Evolutionary conservation across 1,140 invertebrate genomes (phyloP).

Genomic region (Aplysia californica): DNA sequence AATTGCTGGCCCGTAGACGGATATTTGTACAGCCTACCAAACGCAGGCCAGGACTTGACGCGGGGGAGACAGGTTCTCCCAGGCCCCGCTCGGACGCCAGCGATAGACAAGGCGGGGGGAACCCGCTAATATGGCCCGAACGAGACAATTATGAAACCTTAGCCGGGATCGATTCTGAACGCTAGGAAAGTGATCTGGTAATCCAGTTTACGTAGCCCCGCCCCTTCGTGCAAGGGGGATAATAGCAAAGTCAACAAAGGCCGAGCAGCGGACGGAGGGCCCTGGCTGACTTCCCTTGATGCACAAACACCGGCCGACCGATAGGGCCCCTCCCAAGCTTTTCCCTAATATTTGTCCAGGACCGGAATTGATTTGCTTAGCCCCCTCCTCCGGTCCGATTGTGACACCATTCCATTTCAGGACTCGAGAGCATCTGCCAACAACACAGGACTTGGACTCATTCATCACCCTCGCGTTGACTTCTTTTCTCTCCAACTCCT

Average conservation of each 20-base stretch:
- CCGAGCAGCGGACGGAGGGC: no score
- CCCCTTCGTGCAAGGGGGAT: neutral
- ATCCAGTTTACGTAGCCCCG: neutral
- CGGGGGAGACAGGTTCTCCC: no score
- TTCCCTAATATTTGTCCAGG: conserved; percentile 14
- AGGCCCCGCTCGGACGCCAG: neutral
- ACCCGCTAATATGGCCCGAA: neutral
- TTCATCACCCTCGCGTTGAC: neutral
- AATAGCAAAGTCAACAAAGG: conserved; percentile 8
- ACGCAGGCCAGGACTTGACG: no score
- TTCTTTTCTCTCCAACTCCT: neutral
- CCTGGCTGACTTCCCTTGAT: neutral
- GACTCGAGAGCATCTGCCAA: conserved; percentile 4
- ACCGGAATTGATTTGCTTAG: conserved; percentile 8
- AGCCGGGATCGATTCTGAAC: neutral
- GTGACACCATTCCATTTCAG: conserved; percentile 3
- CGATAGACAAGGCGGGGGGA: neutral
- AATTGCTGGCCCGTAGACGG: no score
- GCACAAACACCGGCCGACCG: neutral
- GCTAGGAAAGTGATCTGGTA: neutral
- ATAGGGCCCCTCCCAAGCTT: conserved; percentile 1
- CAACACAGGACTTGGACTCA: neutral
- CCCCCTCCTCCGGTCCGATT: neutral
- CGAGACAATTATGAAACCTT: conserved; percentile 1
- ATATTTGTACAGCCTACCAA: no score